Evolutionary conservation across 2,888 invertebrate genomes (phyloP).

Genomic region (Drosophila mercatorum): DNA sequence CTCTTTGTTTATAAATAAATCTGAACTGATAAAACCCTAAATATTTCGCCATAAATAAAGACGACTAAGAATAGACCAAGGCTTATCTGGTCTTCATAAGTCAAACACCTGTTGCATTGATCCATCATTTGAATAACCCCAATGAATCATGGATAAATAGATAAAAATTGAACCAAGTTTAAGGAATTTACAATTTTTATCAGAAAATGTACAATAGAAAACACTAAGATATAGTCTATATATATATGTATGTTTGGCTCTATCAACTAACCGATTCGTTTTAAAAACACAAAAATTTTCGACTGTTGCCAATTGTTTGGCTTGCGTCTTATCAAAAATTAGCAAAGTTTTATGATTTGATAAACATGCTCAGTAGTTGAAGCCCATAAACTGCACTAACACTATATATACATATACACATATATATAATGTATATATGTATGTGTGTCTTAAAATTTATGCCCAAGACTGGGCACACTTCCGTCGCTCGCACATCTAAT

Average conservation of each 20-base stretch:
- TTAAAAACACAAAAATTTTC: conserved; percentile 13
- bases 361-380: conserved; percentile 50
- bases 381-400: conserved; percentile 48
- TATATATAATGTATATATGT: conserved; percentile 4
- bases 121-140: conserved; percentile 2
- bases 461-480: conserved; percentile 43
- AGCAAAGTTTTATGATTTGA: conserved; percentile 58
- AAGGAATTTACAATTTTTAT: conserved; percentile 8
- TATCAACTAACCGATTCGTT: conserved; percentile 30
- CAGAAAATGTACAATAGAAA: background rate
- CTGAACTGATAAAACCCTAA: conserved; percentile 1
- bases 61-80: background rate
- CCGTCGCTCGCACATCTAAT: conserved; percentile 31
- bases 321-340: conserved; percentile 41
- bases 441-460: conserved; percentile 44
- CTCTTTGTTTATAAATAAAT: conserved; percentile 10
- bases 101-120: conserved; percentile 25
- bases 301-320: conserved; percentile 66
- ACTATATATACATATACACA: background rate
- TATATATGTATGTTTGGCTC: background rate
- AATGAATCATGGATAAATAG: conserved; percentile 20
- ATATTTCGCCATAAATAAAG: conserved; percentile 2
- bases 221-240: background rate
- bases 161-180: conserved; percentile 1
- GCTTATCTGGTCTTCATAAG: conserved; percentile 15